Evolutionary conservation across 2,113 vertebrate genomes (phyloP).

Genomic region (Pseudorasbora parva): DNA sequence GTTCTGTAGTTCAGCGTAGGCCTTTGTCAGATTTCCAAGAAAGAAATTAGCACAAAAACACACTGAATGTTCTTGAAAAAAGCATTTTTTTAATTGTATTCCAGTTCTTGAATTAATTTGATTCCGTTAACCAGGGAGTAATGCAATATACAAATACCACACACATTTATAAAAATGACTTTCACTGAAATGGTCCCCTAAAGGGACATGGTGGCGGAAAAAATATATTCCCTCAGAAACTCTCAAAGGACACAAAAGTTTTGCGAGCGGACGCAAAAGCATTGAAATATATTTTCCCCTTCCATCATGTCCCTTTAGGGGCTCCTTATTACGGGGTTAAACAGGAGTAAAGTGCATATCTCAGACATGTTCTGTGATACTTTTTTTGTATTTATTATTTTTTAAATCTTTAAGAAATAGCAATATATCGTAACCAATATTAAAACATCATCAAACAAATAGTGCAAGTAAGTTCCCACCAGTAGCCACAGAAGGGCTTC

Average conservation of each 20-base stretch:
- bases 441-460: conserved; percentile 50
- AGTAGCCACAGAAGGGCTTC: conserved; percentile 33
- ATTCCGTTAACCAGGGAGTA: conserved; percentile 42
- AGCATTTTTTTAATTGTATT: conserved; percentile 31
- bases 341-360: conserved; percentile 58
- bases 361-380: conserved; percentile 43
- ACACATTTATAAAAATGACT: conserved; percentile 49
- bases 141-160: conserved; percentile 52
- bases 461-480: conserved; percentile 61
- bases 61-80: conserved; percentile 12
- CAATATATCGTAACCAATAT: conserved; percentile 18
- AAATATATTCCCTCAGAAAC: too few species aligned
- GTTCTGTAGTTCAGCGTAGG: neutral
- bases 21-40: conserved; percentile 4
- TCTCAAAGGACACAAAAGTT: too few species aligned
- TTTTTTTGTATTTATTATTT: neutral
- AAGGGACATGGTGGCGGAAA: too few species aligned
- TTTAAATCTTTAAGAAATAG: conserved; percentile 7
- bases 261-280: too few species aligned
- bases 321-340: neutral
- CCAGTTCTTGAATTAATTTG: conserved; percentile 15
- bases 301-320: too few species aligned
- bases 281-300: too few species aligned
- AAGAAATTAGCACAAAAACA: neutral
- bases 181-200: conserved; percentile 15